Percentiles rank a stretch among this genome's conserved stretches.
Conservation (phyloP, 2,797 vertebrate genomes). For the Miichthys miiuy region DNA sequence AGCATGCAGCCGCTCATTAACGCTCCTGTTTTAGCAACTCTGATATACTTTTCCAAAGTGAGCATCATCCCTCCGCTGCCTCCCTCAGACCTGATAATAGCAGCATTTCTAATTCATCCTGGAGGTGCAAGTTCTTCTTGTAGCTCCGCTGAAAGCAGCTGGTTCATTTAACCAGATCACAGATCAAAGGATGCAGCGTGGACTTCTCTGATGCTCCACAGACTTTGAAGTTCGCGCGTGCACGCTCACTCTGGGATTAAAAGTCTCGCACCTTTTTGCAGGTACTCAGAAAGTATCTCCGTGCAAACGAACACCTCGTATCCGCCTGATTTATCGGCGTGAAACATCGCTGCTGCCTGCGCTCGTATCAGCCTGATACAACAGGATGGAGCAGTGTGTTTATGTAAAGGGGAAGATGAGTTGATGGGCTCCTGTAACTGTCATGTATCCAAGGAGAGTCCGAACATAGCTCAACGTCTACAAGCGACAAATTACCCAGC, state of each 20-base stretch:
- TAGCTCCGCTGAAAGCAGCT: constrained; percentile 32
- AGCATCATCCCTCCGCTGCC: background rate
- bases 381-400: background rate
- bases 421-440: constrained; percentile 34
- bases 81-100: background rate
- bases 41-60: constrained; percentile 5
- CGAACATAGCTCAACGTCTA: constrained; percentile 42
- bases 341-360: background rate
- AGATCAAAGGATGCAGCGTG: constrained; percentile 43
- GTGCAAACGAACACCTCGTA: background rate
- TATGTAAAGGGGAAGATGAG: constrained; percentile 22
- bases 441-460: constrained; percentile 53
- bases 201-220: constrained; percentile 29
- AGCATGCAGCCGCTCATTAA: background rate
- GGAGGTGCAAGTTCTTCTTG: constrained; percentile 1
- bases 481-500: constrained; percentile 6
- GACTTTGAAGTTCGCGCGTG: constrained; percentile 54
- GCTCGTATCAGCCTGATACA: constrained; percentile 6
- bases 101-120: constrained; percentile 9
- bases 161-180: constrained; percentile 55
- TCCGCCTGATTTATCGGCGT: background rate
- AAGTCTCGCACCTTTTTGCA: constrained; percentile 25
- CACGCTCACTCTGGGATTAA: constrained; percentile 34
- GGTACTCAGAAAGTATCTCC: constrained; percentile 1
- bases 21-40: background rate